These are phyloP conservation scores for Nasonia giraulti DNA, from an alignment of 1,140 invertebrate species.

Conservation along the genomic window DNA sequence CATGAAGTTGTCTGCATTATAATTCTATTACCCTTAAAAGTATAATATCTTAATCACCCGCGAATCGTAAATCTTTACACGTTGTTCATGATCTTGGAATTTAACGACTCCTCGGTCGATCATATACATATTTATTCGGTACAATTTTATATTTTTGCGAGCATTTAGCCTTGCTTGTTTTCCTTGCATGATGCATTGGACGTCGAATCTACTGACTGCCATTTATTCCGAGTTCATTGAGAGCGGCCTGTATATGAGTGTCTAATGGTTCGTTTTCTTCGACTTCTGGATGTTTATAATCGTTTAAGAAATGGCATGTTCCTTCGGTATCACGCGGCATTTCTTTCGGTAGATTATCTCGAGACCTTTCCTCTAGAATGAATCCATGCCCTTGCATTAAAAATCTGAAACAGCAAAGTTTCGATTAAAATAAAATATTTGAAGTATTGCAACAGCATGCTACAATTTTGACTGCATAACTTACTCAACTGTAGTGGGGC, in stretches of 20 bases:
- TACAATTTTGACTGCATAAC: constrained; percentile 57
- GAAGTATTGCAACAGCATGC: neutral
- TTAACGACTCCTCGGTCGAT: neutral
- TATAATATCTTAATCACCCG: neutral
- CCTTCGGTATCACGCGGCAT: constrained; percentile 86
- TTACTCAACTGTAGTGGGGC: constrained; percentile 94
- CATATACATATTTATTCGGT: constrained; percentile 10
- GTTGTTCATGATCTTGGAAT: neutral
- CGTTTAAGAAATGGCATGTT: constrained; percentile 90
- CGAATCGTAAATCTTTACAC: constrained; percentile 6
- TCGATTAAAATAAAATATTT: constrained; percentile 25
- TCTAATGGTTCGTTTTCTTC: constrained; percentile 76
- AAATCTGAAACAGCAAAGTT: constrained; percentile 76
- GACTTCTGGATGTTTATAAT: constrained; percentile 84
- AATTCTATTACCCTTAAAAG: no score
- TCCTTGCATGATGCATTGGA: neutral
- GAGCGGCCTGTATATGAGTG: constrained; percentile 80
- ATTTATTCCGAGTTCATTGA: constrained; percentile 66
- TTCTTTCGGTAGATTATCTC: constrained; percentile 88
- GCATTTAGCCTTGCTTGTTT: neutral
- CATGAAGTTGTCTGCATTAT: neutral
- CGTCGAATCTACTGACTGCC: constrained; percentile 51
- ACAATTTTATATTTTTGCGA: constrained; percentile 7
- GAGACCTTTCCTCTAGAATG: constrained; percentile 82
- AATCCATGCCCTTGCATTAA: constrained; percentile 85